Base-by-base conservation (phyloP, 2,888 invertebrate species). In the Entomobrya proxima region DNA sequence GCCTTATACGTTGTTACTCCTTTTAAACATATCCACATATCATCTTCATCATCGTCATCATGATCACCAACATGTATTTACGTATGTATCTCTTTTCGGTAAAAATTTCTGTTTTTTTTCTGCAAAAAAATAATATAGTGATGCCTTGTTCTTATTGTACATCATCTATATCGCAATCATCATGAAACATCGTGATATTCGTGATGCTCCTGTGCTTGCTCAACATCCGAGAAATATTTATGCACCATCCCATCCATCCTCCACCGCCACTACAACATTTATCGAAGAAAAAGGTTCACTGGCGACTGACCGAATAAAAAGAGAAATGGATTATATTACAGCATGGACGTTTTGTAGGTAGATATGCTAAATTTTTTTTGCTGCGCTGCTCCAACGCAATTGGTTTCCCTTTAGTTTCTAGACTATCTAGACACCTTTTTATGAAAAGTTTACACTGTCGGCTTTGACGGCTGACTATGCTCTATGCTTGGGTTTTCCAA, bases 171-270 rank as follows among this genome's bases (percentile, higher is more conserved):
- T 67, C 58, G 32, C 32, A 32, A 61, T 61, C 24, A 67, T 67
- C 18, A 27, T 58, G 15, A 58, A 40, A 44, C 72, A 50, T 67
- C 21, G 44, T 18, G 37, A 64, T 21, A 37, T 37, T 67, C 67
- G 67, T 47, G 32, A 47, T 79, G 67, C 67, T 67, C 24, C 58
- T 40, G 67, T 67, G 67, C 40, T 44, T 79, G 77, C 50, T 79
- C 64, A 85, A 75, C 64, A 85, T 79, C 80, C 85, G 80, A 85
- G 75, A 85, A 85, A 85, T 85, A 85, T 85, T 85, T 80, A 85
- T 85, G 85, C 85, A 61, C 61, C 37, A 32, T 79, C 37, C 79
- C 52, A 61, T 35, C 64, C 21, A 37, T 64, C 37, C 64, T 64
- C 21, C 55, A 6, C 24, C 69, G n/a, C n/a, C n/a, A n/a, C n/a